phyloP scores from a whole-genome alignment of 1,140 invertebrate species.

The Agrilus planipennis region DNA sequence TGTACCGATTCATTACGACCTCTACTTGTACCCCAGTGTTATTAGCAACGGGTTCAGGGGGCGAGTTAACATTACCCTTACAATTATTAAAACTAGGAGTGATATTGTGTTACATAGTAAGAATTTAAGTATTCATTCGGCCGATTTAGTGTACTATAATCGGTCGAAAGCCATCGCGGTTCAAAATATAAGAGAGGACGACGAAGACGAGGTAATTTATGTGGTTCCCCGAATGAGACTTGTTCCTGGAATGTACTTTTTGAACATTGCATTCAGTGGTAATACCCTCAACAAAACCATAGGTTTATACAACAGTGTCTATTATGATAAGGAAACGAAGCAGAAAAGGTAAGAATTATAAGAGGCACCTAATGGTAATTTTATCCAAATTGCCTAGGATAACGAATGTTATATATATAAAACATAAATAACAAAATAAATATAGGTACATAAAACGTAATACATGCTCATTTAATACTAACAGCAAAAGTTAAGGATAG shows the following conservation, averaged over 20 bases:
- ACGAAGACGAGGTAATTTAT: constrained; percentile 54
- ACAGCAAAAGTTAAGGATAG: no score
- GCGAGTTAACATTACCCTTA: constrained; percentile 56
- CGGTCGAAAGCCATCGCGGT: constrained; percentile 13
- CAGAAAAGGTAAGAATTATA: constrained; percentile 41
- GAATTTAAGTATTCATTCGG: constrained; percentile 41
- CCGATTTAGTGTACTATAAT: constrained; percentile 24
- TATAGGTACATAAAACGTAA: no score
- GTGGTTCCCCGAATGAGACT: constrained; percentile 42
- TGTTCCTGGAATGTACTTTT: constrained; percentile 44
- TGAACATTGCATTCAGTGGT: constrained; percentile 57
- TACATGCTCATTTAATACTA: no score
- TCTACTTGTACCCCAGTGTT: constrained; percentile 63
- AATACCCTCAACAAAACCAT: constrained; percentile 52
- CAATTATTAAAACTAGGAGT: constrained; percentile 28
- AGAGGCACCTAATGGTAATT: no score
- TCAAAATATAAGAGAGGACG: constrained; percentile 38
- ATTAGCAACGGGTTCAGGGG: constrained; percentile 56
- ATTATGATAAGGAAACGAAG: constrained; percentile 45
- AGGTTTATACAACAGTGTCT: constrained; percentile 69
- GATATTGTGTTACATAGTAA: constrained; percentile 61
- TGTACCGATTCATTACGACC: constrained; percentile 59
- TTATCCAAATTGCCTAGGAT: no score
- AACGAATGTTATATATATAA: no score
- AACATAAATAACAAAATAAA: no score